Evolutionary conservation across 2,797 vertebrate species (phyloP), one percentile per base, ranked within the genome.

Genomic region (Cichlasoma orientale): DNA sequence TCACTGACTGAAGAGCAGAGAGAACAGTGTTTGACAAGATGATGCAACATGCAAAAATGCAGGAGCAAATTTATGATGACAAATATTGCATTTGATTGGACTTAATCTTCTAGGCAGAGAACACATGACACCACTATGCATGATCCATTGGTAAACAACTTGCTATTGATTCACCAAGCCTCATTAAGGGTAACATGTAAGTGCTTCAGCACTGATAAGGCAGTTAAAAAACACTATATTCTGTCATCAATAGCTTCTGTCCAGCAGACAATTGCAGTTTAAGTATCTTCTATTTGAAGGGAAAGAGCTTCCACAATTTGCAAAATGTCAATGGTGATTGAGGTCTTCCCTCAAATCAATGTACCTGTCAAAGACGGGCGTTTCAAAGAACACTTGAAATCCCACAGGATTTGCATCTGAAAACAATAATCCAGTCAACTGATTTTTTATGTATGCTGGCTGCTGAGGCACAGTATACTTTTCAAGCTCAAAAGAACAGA

Each of bases 291-390:
- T 70, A 72, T 93, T 84, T 85, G 75, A 86, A 88, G 72, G 77
- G 76, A 78, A 80, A 84, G 78, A 69, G 85, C 75, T 86, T 84
- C 66, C 56, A 77, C 89, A 77, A 92, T 90, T 92, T 92, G 82
- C 77, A 86, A 87, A 86, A 90, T 74, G 83, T 89, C 91, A 82
- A 77, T 74, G 70, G 84, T 89, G 88, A 94, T 91, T 85, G 88
- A 93, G 75, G 89, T 84, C 77, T 89, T 87, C 78, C 80, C 79
- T 25, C n/a, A 73, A 91, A 93, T 94, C 92, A 86, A 92, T 91
- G 80, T 19, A 57, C 66, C 69, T 81, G 79, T 85, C 91, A 86
- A 55, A 82, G 54, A 68, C 63, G 47, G 73, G 75, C 23, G 12
- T 82, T 81, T 89, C 77, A 66, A 80, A 87, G 75, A 83, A 79